A percentile compares a stretch with the other conserved stretches of the same genome.
Conservation (phyloP, 2,888 invertebrate genomes). For the Aelia acuminata region DNA sequence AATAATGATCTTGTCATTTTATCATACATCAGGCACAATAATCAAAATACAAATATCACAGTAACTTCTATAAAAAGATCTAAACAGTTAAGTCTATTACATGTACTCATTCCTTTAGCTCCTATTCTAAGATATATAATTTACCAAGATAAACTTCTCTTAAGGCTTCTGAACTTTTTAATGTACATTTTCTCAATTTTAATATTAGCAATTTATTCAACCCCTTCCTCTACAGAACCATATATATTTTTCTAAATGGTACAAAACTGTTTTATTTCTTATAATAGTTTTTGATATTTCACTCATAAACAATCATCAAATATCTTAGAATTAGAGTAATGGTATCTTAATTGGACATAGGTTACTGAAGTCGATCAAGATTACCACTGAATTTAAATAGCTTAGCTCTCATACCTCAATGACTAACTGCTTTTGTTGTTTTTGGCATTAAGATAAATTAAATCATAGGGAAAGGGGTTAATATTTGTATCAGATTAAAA, state of each 20-base stretch:
- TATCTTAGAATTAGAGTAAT: background rate
- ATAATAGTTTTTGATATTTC: background rate
- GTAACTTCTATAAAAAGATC: slow-evolving; percentile 15
- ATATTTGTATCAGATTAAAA: background rate
- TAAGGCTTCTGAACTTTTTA: background rate
- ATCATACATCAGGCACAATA: background rate
- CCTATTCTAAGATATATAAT: background rate
- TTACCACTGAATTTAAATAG: background rate
- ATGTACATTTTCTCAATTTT: background rate
- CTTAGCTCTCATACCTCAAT: background rate
- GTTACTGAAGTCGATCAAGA: background rate
- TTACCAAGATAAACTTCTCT: background rate
- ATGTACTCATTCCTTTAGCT: background rate
- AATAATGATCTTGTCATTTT: background rate
- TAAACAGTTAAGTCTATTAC: slow-evolving; percentile 18
- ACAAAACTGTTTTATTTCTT: background rate
- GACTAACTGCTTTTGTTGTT: background rate
- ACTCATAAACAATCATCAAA: background rate
- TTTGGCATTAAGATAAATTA: background rate
- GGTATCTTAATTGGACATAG: background rate
- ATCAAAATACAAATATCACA: slow-evolving; percentile 38
- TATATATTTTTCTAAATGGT: background rate
- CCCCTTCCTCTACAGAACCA: background rate
- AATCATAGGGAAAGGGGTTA: background rate
- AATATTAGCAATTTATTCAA: background rate